Conservation (phyloP, 2,888 invertebrate genomes). For the Dynastes grantii region DNA sequence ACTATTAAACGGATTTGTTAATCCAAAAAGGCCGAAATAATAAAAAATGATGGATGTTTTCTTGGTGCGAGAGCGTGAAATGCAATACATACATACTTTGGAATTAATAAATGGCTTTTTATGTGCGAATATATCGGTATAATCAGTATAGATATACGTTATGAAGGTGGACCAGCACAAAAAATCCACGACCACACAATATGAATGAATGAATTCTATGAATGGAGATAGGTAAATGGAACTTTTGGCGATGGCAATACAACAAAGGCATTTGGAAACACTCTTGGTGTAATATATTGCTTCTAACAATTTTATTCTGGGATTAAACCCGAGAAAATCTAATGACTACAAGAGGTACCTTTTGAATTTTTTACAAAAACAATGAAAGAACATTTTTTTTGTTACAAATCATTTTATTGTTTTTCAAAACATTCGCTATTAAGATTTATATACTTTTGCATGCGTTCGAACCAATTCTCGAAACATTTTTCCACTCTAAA, state of each 20-base stretch:
- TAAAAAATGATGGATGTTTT: background rate
- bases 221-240: background rate
- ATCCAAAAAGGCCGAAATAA: slow-evolving; percentile 4
- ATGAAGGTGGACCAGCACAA: background rate
- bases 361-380: too few relatives aligned
- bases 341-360: too few relatives aligned
- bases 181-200: background rate
- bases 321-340: too few relatives aligned
- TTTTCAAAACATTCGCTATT: too few relatives aligned
- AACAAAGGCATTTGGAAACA: background rate
- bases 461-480: too few relatives aligned
- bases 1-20: slow-evolving; percentile 25
- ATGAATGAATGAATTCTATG: background rate
- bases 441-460: too few relatives aligned
- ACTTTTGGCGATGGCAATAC: background rate
- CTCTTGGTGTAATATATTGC: too few relatives aligned
- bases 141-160: background rate
- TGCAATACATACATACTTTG: too few relatives aligned
- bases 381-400: too few relatives aligned
- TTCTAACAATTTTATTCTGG: too few relatives aligned
- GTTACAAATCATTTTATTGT: too few relatives aligned
- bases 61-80: background rate
- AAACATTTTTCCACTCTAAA: too few relatives aligned
- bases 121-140: background rate
- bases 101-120: background rate